Conservation (phyloP, 2,113 vertebrate species). For the Pristiophorus japonicus region DNA sequence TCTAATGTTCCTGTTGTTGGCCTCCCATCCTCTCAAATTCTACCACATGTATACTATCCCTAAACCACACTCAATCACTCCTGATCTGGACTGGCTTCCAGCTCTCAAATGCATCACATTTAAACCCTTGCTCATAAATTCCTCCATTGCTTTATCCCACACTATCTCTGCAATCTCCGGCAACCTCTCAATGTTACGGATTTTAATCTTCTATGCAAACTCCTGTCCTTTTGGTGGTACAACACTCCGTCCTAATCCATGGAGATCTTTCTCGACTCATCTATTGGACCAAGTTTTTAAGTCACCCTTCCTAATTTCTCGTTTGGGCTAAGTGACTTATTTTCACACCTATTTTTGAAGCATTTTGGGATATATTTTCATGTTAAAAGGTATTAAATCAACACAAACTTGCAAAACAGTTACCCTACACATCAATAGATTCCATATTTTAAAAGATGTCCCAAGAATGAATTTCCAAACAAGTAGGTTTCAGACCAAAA, state of each 20-base stretch:
- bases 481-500: background rate
- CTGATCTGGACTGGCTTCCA: background rate
- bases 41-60: background rate
- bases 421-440: no score
- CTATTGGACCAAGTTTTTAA: background rate
- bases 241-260: background rate
- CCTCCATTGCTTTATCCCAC: background rate
- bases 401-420: no score
- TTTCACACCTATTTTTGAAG: background rate
- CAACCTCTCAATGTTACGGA: no score
- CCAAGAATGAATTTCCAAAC: background rate
- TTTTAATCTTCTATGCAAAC: background rate
- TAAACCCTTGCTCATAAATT: background rate
- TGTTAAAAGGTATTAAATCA: background rate
- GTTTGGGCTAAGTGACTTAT: background rate
- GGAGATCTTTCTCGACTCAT: background rate
- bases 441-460: background rate
- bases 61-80: background rate
- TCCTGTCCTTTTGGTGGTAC: background rate
- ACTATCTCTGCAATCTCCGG: background rate
- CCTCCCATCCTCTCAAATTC: background rate
- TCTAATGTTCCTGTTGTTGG: background rate
- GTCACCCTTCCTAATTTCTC: background rate
- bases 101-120: background rate
- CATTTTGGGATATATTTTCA: background rate